Conservation (phyloP, 2,888 invertebrate genomes). For the Diaperis boleti region DNA sequence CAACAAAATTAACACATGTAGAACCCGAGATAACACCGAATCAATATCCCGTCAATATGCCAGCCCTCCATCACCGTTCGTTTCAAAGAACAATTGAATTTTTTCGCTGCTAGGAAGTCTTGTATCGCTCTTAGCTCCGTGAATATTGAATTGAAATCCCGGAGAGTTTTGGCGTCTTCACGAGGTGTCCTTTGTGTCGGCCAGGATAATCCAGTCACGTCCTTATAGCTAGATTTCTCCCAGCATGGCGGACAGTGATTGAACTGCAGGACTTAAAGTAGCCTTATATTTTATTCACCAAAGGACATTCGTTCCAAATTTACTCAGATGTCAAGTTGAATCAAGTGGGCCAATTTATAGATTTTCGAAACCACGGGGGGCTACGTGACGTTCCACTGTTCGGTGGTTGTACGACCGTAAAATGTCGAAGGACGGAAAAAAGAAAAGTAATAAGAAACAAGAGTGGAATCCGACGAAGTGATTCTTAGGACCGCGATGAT, state of each 20-base stretch:
- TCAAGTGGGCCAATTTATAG: constrained; percentile 58
- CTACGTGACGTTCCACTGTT: constrained; percentile 45
- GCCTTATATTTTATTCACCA: constrained; percentile 63
- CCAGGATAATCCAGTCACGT: constrained; percentile 55
- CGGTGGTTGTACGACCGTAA: constrained; percentile 32
- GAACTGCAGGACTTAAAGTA: constrained; percentile 59
- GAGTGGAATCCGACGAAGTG: not conserved
- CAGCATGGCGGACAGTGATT: constrained; percentile 60
- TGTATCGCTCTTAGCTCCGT: constrained; percentile 47
- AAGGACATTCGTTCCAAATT: constrained; percentile 60
- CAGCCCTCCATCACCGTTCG: constrained; percentile 1
- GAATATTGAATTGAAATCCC: constrained; percentile 51
- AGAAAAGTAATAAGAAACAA: constrained; percentile 12
- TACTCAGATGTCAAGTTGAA: constrained; percentile 57
- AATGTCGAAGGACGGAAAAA: constrained; percentile 31
- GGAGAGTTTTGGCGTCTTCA: constrained; percentile 43
- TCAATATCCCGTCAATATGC: constrained; percentile 14
- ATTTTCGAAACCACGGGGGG: constrained; percentile 46
- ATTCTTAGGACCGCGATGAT: no score
- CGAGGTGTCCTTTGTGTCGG: constrained; percentile 49
- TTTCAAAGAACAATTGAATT: constrained; percentile 39
- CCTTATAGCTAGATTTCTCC: constrained; percentile 48
- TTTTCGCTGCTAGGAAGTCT: constrained; percentile 46
- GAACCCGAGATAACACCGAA: constrained; percentile 9
- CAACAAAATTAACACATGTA: no score